Percentiles rank a stretch among this genome's conserved stretches.
These are phyloP conservation scores for Hoplodrina ambigua DNA, from an alignment of 2,888 invertebrate species.

Conservation along the genomic window DNA sequence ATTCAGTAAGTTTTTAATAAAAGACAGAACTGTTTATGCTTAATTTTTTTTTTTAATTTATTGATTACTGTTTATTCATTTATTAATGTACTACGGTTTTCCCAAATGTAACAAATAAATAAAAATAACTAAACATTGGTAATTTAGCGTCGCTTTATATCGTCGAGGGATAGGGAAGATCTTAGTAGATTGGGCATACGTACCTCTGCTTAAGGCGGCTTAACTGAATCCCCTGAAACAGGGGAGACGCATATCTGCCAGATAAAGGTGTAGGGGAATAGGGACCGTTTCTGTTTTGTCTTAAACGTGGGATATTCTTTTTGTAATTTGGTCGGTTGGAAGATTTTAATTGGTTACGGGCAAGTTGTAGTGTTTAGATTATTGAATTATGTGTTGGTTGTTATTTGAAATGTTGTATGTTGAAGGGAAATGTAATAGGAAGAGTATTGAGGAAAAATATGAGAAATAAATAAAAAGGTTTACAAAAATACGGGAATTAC, in stretches of 20 bases:
- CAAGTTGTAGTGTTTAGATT: constrained; percentile 12
- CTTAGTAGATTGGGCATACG: constrained; percentile 66
- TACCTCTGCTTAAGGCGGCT: constrained; percentile 73
- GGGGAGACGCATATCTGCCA: constrained; percentile 54
- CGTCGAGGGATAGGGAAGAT: constrained; percentile 51
- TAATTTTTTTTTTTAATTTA: too few relatives aligned
- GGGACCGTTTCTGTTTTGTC: constrained; percentile 45
- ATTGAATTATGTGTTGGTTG: constrained; percentile 19
- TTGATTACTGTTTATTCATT: too few relatives aligned
- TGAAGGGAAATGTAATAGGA: not conserved
- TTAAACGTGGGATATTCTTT: constrained; percentile 41
- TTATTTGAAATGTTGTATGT: constrained; percentile 21
- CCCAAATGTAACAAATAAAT: too few relatives aligned
- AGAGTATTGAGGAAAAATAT: not conserved
- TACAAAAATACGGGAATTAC: too few relatives aligned
- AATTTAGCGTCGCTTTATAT: constrained; percentile 52
- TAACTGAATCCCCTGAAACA: constrained; percentile 62
- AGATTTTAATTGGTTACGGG: constrained; percentile 56
- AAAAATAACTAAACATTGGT: constrained; percentile 35
- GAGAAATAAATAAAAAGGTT: not conserved
- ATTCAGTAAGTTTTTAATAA: too few relatives aligned
- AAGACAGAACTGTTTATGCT: too few relatives aligned
- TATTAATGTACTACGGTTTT: too few relatives aligned
- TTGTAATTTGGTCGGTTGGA: constrained; percentile 57
- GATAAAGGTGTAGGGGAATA: constrained; percentile 55